A percentile compares a stretch with the other conserved stretches of the same genome.
Evolutionary conservation across 2,113 vertebrate species (phyloP).

Genomic region (Rattus norvegicus): DNA sequence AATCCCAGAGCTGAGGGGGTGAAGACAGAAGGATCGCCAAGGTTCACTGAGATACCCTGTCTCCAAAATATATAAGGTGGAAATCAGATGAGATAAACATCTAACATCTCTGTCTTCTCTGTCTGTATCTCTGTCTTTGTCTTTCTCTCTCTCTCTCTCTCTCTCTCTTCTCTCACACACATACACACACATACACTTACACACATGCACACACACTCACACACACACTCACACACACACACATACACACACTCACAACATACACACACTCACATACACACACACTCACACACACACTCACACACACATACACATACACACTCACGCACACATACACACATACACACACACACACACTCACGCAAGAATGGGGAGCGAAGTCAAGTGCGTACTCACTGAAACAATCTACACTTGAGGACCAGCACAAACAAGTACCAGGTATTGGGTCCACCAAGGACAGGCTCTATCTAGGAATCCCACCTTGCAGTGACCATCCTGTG

Average conservation of each 20-base stretch:
- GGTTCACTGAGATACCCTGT: background rate
- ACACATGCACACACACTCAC: background rate
- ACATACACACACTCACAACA: too few species aligned
- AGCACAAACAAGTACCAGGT: background rate
- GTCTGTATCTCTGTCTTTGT: background rate
- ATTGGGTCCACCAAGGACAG: background rate
- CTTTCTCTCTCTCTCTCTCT: background rate
- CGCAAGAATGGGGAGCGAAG: background rate
- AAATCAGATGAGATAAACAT: background rate
- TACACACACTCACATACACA: too few species aligned
- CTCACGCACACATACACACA: background rate
- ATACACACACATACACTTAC: too few species aligned
- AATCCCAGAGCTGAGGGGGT: background rate
- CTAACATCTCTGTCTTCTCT: background rate
- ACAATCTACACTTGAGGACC: too few species aligned
- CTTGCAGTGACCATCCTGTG: background rate
- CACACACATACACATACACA: background rate
- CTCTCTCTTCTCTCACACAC: background rate
- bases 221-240: too few species aligned
- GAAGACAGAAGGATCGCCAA: background rate
- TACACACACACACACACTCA: background rate
- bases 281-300: background rate
- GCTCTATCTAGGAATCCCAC: too few species aligned
- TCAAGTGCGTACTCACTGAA: background rate
- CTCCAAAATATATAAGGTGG: background rate